Conservation (phyloP, 92 coral and sea anemone species). For the Galaxea fascicularis region DNA sequence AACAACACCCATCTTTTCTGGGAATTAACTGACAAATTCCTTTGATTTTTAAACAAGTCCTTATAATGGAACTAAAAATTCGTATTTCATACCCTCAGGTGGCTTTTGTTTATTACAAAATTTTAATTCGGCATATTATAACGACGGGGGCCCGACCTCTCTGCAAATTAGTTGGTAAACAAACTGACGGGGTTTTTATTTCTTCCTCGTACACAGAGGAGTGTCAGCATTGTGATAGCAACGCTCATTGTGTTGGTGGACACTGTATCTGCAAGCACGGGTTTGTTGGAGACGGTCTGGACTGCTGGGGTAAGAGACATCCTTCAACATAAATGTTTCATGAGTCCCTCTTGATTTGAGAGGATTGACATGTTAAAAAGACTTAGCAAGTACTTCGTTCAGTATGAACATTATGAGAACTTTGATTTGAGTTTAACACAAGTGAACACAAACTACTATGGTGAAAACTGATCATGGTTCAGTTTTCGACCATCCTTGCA, state of each 20-base stretch:
- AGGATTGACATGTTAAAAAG: background rate
- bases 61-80: too few relatives aligned
- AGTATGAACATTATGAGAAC: too few relatives aligned
- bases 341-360: background rate
- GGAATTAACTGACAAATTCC: too few relatives aligned
- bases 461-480: background rate
- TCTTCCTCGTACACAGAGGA: constrained; percentile 55
- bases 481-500: background rate
- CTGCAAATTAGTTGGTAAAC: background rate
- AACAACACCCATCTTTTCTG: too few relatives aligned
- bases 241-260: constrained; percentile 96
- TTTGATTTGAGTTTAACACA: too few relatives aligned
- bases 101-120: too few relatives aligned
- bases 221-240: constrained; percentile 86
- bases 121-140: background rate
- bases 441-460: too few relatives aligned
- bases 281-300: constrained; percentile 94
- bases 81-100: too few relatives aligned
- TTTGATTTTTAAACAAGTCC: too few relatives aligned
- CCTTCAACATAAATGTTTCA: background rate
- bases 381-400: too few relatives aligned
- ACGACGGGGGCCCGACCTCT: background rate
- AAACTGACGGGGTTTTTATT: background rate
- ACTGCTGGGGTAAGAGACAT: constrained; percentile 87
- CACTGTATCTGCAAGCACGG: constrained; percentile 94